Conservation (phyloP, 2,113 vertebrate genomes). For the Charadrius vociferus region DNA sequence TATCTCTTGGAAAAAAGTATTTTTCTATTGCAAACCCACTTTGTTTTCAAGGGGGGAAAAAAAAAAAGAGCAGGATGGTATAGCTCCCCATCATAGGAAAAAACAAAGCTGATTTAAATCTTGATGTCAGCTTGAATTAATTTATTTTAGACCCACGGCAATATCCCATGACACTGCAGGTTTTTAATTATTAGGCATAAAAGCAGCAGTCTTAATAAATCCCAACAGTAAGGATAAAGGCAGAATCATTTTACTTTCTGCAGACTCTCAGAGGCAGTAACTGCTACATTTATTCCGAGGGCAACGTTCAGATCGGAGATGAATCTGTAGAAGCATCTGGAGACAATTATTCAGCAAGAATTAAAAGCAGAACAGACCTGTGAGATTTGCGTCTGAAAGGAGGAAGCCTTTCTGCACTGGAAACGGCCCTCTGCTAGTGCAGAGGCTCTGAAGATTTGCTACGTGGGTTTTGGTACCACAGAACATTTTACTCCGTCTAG, state of each 20-base stretch:
- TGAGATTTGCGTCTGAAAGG: background rate
- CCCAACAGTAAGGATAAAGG: background rate
- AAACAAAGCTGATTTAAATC: background rate
- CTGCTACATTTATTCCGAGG: background rate
- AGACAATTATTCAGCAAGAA: slow-evolving; percentile 14
- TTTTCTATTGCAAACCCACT: background rate
- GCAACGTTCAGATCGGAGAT: background rate
- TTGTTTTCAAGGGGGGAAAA: background rate
- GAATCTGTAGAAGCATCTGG: slow-evolving; percentile 16
- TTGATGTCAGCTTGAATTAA: background rate
- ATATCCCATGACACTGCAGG: background rate
- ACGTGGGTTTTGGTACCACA: background rate
- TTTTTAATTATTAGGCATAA: slow-evolving; percentile 46
- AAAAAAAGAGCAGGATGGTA: background rate
- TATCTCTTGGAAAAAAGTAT: background rate
- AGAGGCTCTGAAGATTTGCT: background rate
- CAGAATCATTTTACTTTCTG: background rate
- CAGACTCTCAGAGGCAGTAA: background rate
- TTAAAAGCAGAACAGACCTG: background rate
- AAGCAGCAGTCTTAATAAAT: slow-evolving; percentile 37
- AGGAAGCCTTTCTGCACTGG: background rate
- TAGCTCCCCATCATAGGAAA: background rate
- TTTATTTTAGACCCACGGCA: background rate
- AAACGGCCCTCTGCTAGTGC: background rate
- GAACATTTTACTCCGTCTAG: background rate